A percentile compares a stretch with the other conserved stretches of the same genome.
Evolutionary conservation across 2,113 vertebrate species (phyloP).

Genomic region (Misgurnus mizolepis): DNA sequence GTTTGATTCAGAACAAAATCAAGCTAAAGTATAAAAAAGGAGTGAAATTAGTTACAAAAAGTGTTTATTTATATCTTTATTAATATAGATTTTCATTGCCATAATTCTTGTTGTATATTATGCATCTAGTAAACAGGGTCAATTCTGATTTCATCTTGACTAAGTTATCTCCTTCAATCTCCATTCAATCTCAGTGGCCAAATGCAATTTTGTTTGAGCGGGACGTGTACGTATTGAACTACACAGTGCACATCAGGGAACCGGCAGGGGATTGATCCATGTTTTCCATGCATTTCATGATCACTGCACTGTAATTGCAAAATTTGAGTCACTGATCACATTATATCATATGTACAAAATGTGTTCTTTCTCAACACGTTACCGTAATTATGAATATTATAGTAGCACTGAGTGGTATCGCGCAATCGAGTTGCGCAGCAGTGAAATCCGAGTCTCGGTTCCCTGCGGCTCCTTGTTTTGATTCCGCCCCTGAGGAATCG

Average conservation of each 20-base stretch:
- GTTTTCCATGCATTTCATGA: conserved; percentile 11
- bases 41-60: neutral
- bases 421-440: conserved; percentile 41
- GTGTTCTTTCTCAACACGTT: conserved; percentile 26
- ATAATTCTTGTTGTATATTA: too few relatives aligned
- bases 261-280: neutral
- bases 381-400: conserved; percentile 48
- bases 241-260: neutral
- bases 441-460: conserved; percentile 53
- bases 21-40: neutral
- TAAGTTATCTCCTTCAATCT: too few relatives aligned
- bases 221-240: neutral
- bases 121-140: too few relatives aligned
- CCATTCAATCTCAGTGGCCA: too few relatives aligned
- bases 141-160: too few relatives aligned
- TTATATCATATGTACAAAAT: conserved; percentile 37
- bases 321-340: conserved; percentile 24
- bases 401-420: conserved; percentile 43
- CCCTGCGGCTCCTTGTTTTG: conserved; percentile 55
- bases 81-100: too few relatives aligned
- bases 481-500: conserved; percentile 49
- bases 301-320: conserved; percentile 11
- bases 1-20: conserved; percentile 1
- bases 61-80: neutral
- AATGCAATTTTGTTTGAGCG: neutral